Percentiles rank a stretch among this genome's conserved stretches.
Conservation (phyloP, 2,888 invertebrate species). For the Apamea crenata region DNA sequence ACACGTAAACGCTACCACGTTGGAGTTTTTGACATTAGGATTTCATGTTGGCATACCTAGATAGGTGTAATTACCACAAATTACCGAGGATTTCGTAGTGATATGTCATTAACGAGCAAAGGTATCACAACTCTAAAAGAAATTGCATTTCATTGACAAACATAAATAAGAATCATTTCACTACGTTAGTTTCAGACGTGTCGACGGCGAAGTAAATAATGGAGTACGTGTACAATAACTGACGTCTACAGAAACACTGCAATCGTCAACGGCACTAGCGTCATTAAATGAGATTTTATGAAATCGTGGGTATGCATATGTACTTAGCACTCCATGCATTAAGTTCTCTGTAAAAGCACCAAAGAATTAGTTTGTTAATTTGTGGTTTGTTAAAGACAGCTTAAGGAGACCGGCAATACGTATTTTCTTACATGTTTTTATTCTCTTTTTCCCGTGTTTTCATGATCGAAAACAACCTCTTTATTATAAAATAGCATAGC, state of each 20-base stretch:
- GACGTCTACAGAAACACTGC: neutral
- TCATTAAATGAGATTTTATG: neutral
- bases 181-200: neutral
- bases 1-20: no score
- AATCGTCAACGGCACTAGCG: neutral
- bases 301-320: neutral
- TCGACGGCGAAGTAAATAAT: neutral
- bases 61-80: neutral
- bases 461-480: constrained; percentile 8
- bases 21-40: neutral
- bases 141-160: neutral
- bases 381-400: neutral
- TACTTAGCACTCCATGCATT: constrained; percentile 13
- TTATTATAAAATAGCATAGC: constrained; percentile 2
- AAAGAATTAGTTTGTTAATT: neutral
- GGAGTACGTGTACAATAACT: neutral
- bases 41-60: neutral
- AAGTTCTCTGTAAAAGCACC: neutral
- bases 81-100: neutral
- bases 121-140: neutral
- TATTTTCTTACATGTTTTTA: neutral
- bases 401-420: neutral
- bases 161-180: neutral
- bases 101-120: neutral
- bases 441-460: neutral